Evolutionary conservation across 2,797 vertebrate genomes (phyloP), one percentile per base, ranked within the genome.

Genomic region (Nyctibius grandis): DNA sequence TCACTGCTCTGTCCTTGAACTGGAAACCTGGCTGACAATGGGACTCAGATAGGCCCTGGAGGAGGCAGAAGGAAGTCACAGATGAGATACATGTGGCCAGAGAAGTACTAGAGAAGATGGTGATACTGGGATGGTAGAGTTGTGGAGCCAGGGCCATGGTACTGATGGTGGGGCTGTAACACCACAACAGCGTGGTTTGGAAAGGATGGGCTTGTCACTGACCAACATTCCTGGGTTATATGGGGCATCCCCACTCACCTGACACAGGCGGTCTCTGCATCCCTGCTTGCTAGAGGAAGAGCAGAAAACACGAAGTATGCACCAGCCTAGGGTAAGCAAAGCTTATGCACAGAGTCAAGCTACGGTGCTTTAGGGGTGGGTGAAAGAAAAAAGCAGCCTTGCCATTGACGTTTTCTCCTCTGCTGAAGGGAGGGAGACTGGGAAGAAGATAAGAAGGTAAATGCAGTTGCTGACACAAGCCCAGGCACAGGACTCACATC

Each of bases 101-200:
- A 73, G 69, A 87, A 68, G 50, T 10, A 68, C 13, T 15, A 22
- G 54, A 54, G 47, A 67, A 40, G 59, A 53, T 0, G 3, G 34
- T 1, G 31, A 45, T 33, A 45, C 34, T 25, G 29, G 22, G 59
- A 40, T 21, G 7, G 14, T 5, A 15, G 19, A 53, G 14, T 16
- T 57, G 44, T 21, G 13, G 33, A 53, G 38, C 44, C 5, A 7
- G 42, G 53, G 34, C 61, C 9, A 16, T 4, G 28, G 45, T 28
- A 31, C 20, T 5, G 18, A 47, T 4, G 22, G 54, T 45, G 38
- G 42, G 31, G 21, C 34, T 88, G n/a, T 64, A 56, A 42, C 11
- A 40, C 48, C 0, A 0, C 19, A 59, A 12, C 38, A 29, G 47
- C 1, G 2, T 42, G 34, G 33, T 47, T 77, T 74, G 61, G 69